These are phyloP conservation scores for Neolamprologus tretocephalus DNA, from an alignment of 2,113 vertebrate genomes.

Conservation along the genomic window DNA sequence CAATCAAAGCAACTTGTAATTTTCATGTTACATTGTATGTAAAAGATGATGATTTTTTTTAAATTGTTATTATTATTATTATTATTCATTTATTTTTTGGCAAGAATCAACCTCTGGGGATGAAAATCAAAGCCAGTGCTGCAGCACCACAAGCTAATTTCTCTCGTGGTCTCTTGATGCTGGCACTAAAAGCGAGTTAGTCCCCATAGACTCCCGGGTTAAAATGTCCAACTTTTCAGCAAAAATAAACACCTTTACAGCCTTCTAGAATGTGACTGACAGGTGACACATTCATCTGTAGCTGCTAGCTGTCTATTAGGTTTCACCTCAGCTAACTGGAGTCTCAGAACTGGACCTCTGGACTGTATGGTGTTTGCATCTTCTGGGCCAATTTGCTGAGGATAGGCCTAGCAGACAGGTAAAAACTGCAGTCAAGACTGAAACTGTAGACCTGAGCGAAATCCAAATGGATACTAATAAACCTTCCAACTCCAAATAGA, in stretches of 20 bases:
- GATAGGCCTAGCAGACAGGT: background rate
- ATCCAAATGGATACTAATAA: background rate
- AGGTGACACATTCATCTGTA: background rate
- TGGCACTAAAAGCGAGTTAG: background rate
- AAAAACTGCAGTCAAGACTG: background rate
- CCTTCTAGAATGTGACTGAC: background rate
- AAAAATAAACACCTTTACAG: background rate
- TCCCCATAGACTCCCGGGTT: background rate
- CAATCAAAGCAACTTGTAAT: background rate
- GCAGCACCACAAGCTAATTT: background rate
- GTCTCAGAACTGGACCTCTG: background rate
- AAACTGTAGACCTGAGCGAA: background rate
- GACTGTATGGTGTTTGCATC: background rate
- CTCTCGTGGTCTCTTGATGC: background rate
- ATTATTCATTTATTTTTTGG: background rate
- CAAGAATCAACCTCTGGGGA: background rate
- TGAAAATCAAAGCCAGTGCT: background rate
- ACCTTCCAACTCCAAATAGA: background rate
- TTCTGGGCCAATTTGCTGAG: background rate
- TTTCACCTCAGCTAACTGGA: background rate
- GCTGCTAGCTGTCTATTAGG: background rate
- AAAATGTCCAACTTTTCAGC: background rate
- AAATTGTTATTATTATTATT: background rate
- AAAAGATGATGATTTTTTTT: background rate
- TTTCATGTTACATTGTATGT: background rate